phyloP scores from a whole-genome alignment of 2,888 invertebrate genomes.

The Brachyptera putata region DNA sequence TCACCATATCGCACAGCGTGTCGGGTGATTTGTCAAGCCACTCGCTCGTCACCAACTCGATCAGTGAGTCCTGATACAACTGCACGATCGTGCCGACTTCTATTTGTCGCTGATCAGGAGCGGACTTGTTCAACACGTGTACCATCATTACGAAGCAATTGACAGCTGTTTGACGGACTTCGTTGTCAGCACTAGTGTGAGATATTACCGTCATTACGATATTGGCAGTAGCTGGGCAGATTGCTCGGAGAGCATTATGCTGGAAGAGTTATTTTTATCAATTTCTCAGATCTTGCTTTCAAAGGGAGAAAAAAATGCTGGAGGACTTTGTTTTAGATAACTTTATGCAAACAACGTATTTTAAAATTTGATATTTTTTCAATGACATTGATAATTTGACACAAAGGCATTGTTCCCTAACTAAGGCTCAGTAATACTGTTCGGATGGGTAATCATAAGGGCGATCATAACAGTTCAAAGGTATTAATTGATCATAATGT shows the following conservation, averaged over 20 bases:
- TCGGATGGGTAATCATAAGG: no score
- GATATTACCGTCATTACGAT: slow-evolving; percentile 51
- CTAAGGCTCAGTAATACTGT: no score
- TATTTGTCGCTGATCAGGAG: slow-evolving; percentile 55
- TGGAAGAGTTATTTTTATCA: no score
- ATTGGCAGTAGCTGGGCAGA: slow-evolving; percentile 58
- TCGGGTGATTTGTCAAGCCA: slow-evolving; percentile 19
- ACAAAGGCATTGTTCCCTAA: no score
- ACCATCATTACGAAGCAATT: slow-evolving; percentile 54
- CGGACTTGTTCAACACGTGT: slow-evolving; percentile 52
- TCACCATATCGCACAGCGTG: slow-evolving; percentile 25
- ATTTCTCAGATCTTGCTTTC: no score
- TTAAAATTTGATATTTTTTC: no score
- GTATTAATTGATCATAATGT: no score
- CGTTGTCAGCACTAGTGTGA: slow-evolving; percentile 45
- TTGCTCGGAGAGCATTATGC: slow-evolving; percentile 57
- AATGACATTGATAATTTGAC: no score
- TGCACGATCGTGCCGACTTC: slow-evolving; percentile 49
- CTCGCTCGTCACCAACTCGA: slow-evolving; percentile 25
- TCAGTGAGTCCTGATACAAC: slow-evolving; percentile 33
- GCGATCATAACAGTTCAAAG: no score
- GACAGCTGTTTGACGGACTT: slow-evolving; percentile 47
- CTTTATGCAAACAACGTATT: no score
- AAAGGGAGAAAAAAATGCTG: no score
- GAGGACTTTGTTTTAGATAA: no score